A percentile compares a stretch with the other conserved stretches of the same genome.
phyloP scores from a whole-genome alignment of 2,888 invertebrate species.

The Ctena decussata region DNA sequence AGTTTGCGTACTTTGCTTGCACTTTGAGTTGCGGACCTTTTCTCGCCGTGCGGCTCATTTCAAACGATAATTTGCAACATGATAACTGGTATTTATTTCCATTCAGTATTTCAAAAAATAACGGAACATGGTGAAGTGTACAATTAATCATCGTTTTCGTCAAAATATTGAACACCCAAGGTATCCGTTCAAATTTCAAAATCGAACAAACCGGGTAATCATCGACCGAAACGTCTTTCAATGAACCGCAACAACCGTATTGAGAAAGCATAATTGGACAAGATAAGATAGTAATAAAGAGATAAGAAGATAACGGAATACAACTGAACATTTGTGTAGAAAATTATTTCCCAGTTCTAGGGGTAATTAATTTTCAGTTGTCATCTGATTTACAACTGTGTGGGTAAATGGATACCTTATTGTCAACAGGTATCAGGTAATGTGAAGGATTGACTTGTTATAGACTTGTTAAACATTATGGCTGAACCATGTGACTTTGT shows the following conservation, averaged over 20 bases:
- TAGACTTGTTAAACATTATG: not conserved
- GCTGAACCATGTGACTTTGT: too few relatives aligned
- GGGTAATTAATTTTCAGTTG: conserved; percentile 10
- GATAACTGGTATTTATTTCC: too few relatives aligned
- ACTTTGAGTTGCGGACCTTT: too few relatives aligned
- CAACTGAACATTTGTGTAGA: not conserved
- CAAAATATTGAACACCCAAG: not conserved
- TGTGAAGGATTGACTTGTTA: not conserved
- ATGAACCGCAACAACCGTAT: not conserved
- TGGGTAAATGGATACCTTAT: not conserved
- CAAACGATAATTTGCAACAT: too few relatives aligned
- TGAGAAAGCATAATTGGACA: not conserved
- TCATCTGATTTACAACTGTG: not conserved
- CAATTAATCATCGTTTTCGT: not conserved
- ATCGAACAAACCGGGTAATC: not conserved
- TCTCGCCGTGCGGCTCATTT: too few relatives aligned
- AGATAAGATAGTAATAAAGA: not conserved
- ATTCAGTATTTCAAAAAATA: not conserved
- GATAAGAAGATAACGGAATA: not conserved
- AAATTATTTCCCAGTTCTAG: not conserved
- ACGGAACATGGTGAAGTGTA: not conserved
- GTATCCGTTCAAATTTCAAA: not conserved
- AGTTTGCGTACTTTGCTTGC: too few relatives aligned
- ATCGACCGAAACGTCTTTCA: not conserved
- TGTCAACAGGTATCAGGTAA: not conserved